Evolutionary conservation across 2,888 invertebrate species (phyloP), one percentile per base, ranked within the genome.

Genomic region (Lamellibrachia satsuma): DNA sequence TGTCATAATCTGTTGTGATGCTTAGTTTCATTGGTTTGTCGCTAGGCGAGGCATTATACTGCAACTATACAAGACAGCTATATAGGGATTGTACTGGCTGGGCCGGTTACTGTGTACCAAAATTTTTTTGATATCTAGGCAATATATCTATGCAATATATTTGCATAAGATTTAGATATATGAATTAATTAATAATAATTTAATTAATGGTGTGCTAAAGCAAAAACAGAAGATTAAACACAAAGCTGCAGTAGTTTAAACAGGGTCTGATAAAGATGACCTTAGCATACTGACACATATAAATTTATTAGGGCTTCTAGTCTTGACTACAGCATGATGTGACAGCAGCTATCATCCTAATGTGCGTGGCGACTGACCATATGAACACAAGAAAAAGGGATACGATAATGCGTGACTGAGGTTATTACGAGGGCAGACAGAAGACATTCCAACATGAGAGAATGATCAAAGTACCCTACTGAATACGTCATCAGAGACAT

Each of bases 381-480:
- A 60, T 9, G 75, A 75, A 75, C 15, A 75, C 22, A 75, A 75
- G 75, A 75, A 15, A 75, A 75, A 22, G 75, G 75, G 75, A 55
- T 75, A 75, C 15, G 75, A 75, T 22, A 75, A 75, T 75, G 22
- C 75, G n/a, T 75, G 15, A 75, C 75, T 75, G 2, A 15, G 75
- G 75, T 75, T 75, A n/a, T 75, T 75, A 75, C 75, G n/a, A 75
- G n/a, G 75, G 22, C 75, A 75, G 75, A 75, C 75, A 75, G 75
- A 75, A 75, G 75, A 75, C 75, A 75, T 75, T 75, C 75, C n/a
- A n/a, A 75, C 75, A 75, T 2, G 75, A 75, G 75, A 15, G 75
- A 22, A 22, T 75, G 75, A 75, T 75, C 75, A 75, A 75, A 75
- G 75, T 22, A 22, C 75, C 22, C 15, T 22, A 39, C 11, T 75